Percentiles rank a stretch among this genome's conserved stretches.
Conservation (phyloP, 2,888 invertebrate genomes). For the Hyposoter dolosus region DNA sequence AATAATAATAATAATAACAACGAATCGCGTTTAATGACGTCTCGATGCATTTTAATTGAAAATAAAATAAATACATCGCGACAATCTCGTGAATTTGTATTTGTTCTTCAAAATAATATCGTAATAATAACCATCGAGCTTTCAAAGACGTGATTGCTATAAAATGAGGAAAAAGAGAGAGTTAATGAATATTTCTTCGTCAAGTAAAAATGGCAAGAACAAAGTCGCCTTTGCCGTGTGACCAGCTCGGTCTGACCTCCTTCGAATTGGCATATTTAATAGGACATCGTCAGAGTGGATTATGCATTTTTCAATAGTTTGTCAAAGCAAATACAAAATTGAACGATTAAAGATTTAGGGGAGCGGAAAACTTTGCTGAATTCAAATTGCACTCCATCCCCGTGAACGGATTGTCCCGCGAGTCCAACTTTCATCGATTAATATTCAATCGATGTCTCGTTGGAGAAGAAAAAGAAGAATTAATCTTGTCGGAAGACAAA, state of each 20-base stretch:
- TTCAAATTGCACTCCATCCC: background rate
- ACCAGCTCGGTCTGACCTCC: background rate
- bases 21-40: background rate
- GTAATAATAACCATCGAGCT: slow-evolving; percentile 20
- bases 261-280: background rate
- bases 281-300: background rate
- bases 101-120: background rate
- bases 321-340: background rate
- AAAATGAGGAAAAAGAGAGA: background rate
- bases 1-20: background rate
- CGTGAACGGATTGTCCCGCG: background rate
- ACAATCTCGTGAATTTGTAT: background rate
- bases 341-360: slow-evolving; percentile 14
- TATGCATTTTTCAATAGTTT: background rate
- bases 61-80: background rate
- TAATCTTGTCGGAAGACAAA: slow-evolving; percentile 24
- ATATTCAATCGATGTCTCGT: slow-evolving; percentile 64
- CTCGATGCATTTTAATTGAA: background rate
- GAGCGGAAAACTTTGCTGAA: background rate
- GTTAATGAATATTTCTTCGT: slow-evolving; percentile 38
- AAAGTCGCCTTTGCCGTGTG: background rate
- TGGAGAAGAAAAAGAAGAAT: background rate
- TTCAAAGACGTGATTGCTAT: background rate
- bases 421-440: slow-evolving; percentile 63
- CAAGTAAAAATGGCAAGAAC: background rate